Evolutionary conservation across 30 jellyfish, hydroid and myxozoan species (phyloP).

Genomic region (Aurelia sp.): DNA sequence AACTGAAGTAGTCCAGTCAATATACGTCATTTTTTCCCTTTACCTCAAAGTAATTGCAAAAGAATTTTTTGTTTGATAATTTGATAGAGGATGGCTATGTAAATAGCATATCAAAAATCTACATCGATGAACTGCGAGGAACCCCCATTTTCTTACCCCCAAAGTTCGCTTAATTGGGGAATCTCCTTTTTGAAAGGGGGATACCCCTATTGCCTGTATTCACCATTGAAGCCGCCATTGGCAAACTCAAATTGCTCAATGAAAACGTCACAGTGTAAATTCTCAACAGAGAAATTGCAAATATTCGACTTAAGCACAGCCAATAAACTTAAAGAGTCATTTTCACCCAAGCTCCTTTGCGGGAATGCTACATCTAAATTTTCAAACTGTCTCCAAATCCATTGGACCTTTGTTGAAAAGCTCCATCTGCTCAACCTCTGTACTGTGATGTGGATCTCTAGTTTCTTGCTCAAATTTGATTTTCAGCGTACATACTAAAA

Average conservation of each 20-base stretch:
- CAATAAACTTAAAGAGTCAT: no score
- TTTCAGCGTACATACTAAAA: no score
- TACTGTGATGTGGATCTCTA: no score
- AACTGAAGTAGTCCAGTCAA: neutral
- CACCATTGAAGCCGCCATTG: neutral
- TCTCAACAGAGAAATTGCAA: slow-evolving; percentile 3
- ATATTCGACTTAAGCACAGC: neutral
- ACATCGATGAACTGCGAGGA: neutral
- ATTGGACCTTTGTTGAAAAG: no score
- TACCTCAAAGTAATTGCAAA: neutral
- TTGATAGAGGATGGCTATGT: neutral
- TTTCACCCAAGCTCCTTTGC: no score
- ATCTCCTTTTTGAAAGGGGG: slow-evolving; percentile 27
- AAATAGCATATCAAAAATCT: neutral
- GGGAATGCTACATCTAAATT: no score
- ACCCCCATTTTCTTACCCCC: no score
- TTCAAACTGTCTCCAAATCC: neutral
- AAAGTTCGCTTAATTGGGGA: slow-evolving; percentile 18
- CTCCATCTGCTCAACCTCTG: no score
- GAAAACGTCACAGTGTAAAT: slow-evolving; percentile 12
- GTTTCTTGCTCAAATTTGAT: no score
- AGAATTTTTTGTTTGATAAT: neutral
- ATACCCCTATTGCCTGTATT: neutral
- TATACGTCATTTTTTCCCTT: neutral
- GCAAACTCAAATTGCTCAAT: slow-evolving; percentile 11